Evolutionary conservation across 2,888 invertebrate species (phyloP).

Genomic region (Torymus texanus): DNA sequence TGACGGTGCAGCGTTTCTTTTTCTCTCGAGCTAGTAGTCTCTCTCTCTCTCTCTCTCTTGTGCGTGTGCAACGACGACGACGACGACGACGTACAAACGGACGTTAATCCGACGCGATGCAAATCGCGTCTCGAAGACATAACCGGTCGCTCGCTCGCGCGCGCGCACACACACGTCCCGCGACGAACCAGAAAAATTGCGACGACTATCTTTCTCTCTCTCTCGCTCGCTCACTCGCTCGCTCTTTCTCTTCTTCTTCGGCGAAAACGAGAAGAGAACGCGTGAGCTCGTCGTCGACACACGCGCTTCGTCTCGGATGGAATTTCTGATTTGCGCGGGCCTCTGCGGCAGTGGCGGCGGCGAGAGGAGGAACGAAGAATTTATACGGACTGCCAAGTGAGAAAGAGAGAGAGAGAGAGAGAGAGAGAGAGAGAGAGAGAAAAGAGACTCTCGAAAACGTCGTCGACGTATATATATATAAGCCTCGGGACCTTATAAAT

Average conservation of each 20-base stretch:
- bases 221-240: not conserved
- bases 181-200: constrained; percentile 58
- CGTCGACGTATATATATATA: constrained; percentile 13
- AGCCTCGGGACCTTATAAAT: constrained; percentile 51
- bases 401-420: constrained; percentile 12
- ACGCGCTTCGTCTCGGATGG: constrained; percentile 44
- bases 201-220: constrained; percentile 39
- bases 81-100: constrained; percentile 54
- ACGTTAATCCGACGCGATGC: constrained; percentile 65
- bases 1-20: constrained; percentile 58
- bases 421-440: not conserved
- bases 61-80: constrained; percentile 48
- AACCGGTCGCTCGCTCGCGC: constrained; percentile 60
- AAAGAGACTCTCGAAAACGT: constrained; percentile 29
- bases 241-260: constrained; percentile 13
- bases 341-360: constrained; percentile 32
- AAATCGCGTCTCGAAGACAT: constrained; percentile 62
- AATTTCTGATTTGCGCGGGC: constrained; percentile 58
- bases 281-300: not conserved
- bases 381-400: constrained; percentile 42
- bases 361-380: constrained; percentile 44
- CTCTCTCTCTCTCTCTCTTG: constrained; percentile 46
- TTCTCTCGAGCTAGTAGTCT: constrained; percentile 41
- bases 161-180: constrained; percentile 31
- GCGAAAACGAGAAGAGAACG: constrained; percentile 6